Conservation (phyloP, 35 echinoderm and acorn worm species). For the Ophioderma brevispina region DNA sequence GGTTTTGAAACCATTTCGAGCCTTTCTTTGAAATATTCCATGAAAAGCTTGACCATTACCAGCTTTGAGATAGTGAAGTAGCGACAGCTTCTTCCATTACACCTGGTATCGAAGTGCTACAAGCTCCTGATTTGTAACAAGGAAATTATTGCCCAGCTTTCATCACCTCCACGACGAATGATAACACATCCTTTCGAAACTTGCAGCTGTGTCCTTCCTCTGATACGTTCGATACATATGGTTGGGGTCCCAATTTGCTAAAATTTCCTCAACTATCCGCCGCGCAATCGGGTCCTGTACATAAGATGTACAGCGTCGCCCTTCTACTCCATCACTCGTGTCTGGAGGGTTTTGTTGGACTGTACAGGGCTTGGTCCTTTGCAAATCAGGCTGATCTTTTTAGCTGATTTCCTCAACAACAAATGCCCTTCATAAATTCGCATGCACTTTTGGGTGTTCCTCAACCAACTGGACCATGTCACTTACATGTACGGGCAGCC, state of each 20-base stretch:
- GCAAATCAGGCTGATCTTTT: constrained; percentile 51
- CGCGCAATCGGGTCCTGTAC: constrained; percentile 58
- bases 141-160: constrained; percentile 6
- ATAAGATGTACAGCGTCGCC: constrained; percentile 34
- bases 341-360: constrained; percentile 55
- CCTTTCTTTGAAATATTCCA: background rate
- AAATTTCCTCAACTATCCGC: constrained; percentile 38
- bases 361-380: constrained; percentile 58
- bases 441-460: background rate
- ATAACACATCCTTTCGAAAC: constrained; percentile 42
- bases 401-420: constrained; percentile 40
- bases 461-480: background rate
- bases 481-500: background rate
- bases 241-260: background rate
- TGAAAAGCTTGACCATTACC: background rate
- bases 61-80: background rate
- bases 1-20: too few species aligned
- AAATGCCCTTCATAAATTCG: constrained; percentile 29
- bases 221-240: constrained; percentile 20
- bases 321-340: constrained; percentile 38
- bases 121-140: too few species aligned
- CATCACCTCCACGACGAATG: background rate
- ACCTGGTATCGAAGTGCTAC: background rate
- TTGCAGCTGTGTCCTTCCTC: constrained; percentile 41
- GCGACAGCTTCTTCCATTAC: too few species aligned